Percentiles rank a stretch among this genome's conserved stretches.
phyloP scores from a whole-genome alignment of 1,140 invertebrate species.

The Macrobrachium rosenbergii region DNA sequence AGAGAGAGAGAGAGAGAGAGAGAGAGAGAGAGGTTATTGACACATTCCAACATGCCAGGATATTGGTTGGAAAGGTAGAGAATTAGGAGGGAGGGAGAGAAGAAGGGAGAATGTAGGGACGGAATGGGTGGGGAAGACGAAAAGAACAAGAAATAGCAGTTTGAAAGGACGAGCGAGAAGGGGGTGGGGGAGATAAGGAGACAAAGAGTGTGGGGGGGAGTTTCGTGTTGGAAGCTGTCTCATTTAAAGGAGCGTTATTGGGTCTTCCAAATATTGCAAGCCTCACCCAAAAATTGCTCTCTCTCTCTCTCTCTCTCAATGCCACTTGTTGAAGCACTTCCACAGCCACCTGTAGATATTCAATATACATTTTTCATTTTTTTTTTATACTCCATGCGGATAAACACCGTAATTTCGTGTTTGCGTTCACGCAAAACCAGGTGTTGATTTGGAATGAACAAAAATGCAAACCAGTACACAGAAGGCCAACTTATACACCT shows the following conservation, averaged over 20 bases:
- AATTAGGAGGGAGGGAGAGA: not conserved
- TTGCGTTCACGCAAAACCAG: too few relatives aligned
- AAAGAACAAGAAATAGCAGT: not conserved
- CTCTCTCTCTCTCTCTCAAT: constrained; percentile 19
- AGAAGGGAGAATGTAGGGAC: not conserved
- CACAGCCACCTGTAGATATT: too few relatives aligned
- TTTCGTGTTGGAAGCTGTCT: too few relatives aligned
- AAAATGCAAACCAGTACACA: too few relatives aligned
- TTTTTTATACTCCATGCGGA: too few relatives aligned
- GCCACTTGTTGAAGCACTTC: not conserved
- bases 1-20: not conserved
- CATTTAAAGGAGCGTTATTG: too few relatives aligned
- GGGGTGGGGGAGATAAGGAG: not conserved
- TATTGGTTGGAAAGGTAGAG: not conserved
- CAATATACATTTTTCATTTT: too few relatives aligned
- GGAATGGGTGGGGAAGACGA: not conserved
- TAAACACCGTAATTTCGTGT: too few relatives aligned
- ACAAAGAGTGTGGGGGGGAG: not conserved
- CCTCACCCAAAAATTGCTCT: not conserved
- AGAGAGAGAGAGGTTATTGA: not conserved
- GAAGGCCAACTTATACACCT: too few relatives aligned
- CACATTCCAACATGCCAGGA: not conserved
- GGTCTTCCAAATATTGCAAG: not conserved
- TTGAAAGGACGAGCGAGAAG: not conserved
- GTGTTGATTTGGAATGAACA: too few relatives aligned